Base-by-base conservation (phyloP, 2,888 invertebrate species). In the Apoda limacodes region DNA sequence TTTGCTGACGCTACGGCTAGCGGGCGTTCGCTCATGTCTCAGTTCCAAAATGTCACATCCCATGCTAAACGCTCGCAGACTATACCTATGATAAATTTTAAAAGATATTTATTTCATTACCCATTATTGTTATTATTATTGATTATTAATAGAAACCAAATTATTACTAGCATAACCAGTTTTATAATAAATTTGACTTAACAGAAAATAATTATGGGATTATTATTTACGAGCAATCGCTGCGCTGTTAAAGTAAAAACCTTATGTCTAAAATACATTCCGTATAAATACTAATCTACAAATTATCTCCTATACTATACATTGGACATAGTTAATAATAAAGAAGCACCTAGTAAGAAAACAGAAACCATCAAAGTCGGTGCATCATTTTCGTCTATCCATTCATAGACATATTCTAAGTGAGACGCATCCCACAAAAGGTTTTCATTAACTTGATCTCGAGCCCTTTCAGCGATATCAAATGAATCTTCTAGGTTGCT, bases 331-430 rank as follows among this genome's bases (percentile, higher is more conserved):
- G 63, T 48, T 2, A 71, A 31, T 2, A 64, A 25, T 7, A 60
- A 23, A 1, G 70, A 61, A n/a, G 62, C 33, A 13, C 48, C 42
- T 1, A 78, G 35, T 14, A 74, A 46, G 1, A 60, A 7, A 1
- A 67, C 32, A 0, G 78, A 78, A 2, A 63, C 43, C 2, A 59
- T 48, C 2, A 67, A 14, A 0, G 63, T 61, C 0, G 63, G 52
- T 0, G 71, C 75, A 35, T 69, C 59, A 14, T 76, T 80, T 14
- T 68, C 67, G 3, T 70, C 60, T 3, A 80, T 74, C 80, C 80
- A 78, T 9, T 70, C 62, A 37, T 78, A 80, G 0, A 70, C 61
- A 0, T 41, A 25, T 0, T 64, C 49, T 7, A 61, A 17, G 5
- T 55, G 32, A 0, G 30, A 25, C 0, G 30, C 13, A 1, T 48